Percentiles rank a stretch among this genome's conserved stretches.
phyloP scores from a whole-genome alignment of 2,113 vertebrate genomes.

The Ramphastos sulfuratus region DNA sequence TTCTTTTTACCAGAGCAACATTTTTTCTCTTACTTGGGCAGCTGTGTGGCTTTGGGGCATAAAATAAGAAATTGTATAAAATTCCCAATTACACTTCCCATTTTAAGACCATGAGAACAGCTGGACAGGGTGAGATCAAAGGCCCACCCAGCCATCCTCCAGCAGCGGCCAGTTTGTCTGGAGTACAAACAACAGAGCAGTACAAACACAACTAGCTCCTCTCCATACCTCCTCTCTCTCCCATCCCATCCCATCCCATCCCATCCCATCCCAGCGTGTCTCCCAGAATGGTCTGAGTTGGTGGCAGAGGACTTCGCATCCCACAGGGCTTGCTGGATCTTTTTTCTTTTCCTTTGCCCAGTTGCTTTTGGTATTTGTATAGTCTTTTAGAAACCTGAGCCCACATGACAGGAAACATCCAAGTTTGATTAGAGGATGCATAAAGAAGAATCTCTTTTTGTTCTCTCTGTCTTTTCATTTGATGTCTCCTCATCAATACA shows the following conservation, averaged over 20 bases:
- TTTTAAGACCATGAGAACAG: background rate
- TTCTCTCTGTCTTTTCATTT: background rate
- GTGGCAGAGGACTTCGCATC: rapidly evolving
- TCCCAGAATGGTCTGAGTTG: rapidly evolving
- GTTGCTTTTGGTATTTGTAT: background rate
- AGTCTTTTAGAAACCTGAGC: background rate
- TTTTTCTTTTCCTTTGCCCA: background rate
- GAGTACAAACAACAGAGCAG: background rate
- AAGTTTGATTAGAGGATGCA: background rate
- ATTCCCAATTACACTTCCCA: background rate
- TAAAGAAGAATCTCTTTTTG: background rate
- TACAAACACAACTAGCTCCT: background rate
- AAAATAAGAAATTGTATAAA: background rate
- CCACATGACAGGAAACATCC: background rate
- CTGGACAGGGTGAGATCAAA: background rate
- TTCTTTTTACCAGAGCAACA: background rate
- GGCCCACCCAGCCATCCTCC: background rate
- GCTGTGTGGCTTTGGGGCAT: background rate
- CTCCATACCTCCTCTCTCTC: background rate
- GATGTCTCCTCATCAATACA: background rate
- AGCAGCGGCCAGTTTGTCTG: background rate
- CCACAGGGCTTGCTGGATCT: background rate
- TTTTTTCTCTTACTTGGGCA: background rate
- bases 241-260: background rate
- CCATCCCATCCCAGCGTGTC: too few species aligned